Evolutionary conservation across 2,888 invertebrate species (phyloP), one percentile per base, ranked within the genome.

Genomic region (Latrodectus elegans): DNA sequence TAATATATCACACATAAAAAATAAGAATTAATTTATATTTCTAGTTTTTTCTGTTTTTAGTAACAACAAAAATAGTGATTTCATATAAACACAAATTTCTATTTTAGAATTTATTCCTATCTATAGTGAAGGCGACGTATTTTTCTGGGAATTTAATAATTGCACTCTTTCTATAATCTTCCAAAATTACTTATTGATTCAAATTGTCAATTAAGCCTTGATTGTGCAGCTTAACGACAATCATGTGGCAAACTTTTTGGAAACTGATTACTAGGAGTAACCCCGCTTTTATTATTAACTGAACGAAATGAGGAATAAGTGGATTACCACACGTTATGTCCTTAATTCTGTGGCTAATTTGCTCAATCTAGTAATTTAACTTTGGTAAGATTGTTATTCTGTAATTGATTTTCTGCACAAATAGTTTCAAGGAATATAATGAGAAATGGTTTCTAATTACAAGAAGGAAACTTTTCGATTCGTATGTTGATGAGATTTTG

Each of bases 151-250:
- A 38, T 38, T 38, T 6, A 38, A 38, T 38, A 38, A 38, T 38
- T 38, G 3, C 38, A 6, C 38, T 38, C 38, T 38, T 38, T 38
- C 38, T 2, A 38, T 38, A 38, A 38, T 68, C 26, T 68, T 22
- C 22, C 12, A n/a, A 60, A 26, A 68, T 53, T 68, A 82, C 68
- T 70, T 68, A 75, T 55, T 10, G 38, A 17, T n/a, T 22, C 26
- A 55, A 82, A 75, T 70, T 75, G 75, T 22, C 82, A 65, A 75
- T 75, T 68, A 68, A 26, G 17, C 12, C 12, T 17, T 68, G 67
- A 68, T 68, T 68, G 67, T 22, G 26, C n/a, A 22, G 15, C 12
- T 68, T 68, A 17, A 17, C n/a, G 4, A 60, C 60, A 15, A 60
- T 60, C 38, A 14, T 11, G 15, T 60, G 8, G 60, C 60, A n/a